Conservation (phyloP, 2,797 vertebrate species). For the Muscicapa comitata region DNA sequence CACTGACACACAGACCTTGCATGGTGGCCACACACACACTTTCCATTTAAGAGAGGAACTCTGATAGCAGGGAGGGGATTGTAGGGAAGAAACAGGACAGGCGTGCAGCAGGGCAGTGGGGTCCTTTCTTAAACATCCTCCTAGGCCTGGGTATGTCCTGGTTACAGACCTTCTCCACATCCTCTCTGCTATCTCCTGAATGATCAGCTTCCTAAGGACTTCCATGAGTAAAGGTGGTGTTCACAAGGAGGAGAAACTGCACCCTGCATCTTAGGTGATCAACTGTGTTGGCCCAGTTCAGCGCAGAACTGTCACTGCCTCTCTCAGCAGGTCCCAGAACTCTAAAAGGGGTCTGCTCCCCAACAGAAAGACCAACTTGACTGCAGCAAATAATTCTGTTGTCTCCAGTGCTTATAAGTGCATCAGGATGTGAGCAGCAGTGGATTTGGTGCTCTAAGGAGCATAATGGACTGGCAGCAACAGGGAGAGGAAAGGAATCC, state of each 20-base stretch:
- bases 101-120: rapidly evolving
- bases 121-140: neutral
- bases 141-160: neutral
- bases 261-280: neutral
- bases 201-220: neutral
- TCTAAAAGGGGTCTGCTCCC: neutral
- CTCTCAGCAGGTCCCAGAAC: neutral
- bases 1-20: neutral
- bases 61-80: neutral
- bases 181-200: neutral
- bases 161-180: neutral
- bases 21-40: neutral
- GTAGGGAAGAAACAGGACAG: neutral
- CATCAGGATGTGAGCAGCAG: neutral
- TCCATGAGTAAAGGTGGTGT: neutral
- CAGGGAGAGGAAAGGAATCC: conserved; percentile 4
- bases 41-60: neutral
- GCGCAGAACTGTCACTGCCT: neutral
- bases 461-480: conserved; percentile 22
- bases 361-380: neutral
- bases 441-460: neutral
- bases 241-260: neutral
- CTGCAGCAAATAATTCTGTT: neutral
- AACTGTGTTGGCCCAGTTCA: rapidly evolving
- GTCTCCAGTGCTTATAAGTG: neutral